phyloP scores from a whole-genome alignment of 2,888 invertebrate genomes.

The Cephalotes varians region DNA sequence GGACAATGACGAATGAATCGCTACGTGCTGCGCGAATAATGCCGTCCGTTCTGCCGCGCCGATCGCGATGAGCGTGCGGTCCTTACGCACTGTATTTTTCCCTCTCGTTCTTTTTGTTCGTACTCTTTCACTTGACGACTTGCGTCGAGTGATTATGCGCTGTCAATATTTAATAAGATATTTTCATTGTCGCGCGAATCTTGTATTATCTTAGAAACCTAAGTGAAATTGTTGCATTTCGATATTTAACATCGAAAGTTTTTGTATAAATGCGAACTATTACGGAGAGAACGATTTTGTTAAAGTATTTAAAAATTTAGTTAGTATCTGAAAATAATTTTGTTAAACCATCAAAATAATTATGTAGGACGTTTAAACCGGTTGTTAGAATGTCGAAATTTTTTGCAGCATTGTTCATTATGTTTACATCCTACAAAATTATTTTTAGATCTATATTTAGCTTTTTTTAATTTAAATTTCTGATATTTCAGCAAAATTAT shows the following conservation, averaged over 20 bases:
- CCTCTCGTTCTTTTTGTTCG: conserved; percentile 30
- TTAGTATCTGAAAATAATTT: no score
- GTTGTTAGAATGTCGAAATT: no score
- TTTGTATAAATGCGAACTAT: background rate
- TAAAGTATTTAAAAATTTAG: no score
- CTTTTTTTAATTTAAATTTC: no score
- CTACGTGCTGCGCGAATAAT: conserved; percentile 64
- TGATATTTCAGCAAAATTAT: no score
- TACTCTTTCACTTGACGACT: conserved; percentile 16
- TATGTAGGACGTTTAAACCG: no score
- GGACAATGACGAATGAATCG: conserved; percentile 74
- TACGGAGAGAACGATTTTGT: no score
- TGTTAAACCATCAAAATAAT: no score
- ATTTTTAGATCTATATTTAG: no score
- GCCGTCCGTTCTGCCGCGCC: conserved; percentile 55
- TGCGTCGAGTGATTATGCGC: conserved; percentile 3
- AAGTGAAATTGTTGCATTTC: background rate
- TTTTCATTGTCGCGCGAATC: background rate
- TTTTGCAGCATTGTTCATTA: no score
- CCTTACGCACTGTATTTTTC: conserved; percentile 22
- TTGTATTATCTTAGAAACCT: background rate
- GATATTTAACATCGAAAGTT: background rate
- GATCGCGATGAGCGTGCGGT: conserved; percentile 28
- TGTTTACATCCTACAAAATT: no score
- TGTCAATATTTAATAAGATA: conserved; percentile 36